Percentiles rank a stretch among this genome's conserved stretches.
Evolutionary conservation across 2,113 vertebrate species (phyloP).

Genomic region (Rattus rattus): DNA sequence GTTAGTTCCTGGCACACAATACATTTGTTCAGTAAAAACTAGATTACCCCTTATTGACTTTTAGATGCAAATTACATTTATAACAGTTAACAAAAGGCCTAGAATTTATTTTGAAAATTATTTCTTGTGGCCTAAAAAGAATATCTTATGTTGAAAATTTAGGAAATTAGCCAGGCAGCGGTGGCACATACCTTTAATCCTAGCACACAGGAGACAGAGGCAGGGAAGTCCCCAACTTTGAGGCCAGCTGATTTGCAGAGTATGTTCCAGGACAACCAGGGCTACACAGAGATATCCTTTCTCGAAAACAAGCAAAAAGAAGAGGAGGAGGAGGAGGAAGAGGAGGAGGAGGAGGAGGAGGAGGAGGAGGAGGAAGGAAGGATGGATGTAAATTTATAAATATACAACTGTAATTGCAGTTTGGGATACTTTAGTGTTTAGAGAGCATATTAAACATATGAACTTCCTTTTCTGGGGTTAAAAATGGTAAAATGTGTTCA

Average conservation of each 20-base stretch:
- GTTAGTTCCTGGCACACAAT: neutral
- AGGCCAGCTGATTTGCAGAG: neutral
- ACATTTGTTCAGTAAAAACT: constrained; percentile 11
- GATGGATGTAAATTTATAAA: neutral
- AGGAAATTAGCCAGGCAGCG: neutral
- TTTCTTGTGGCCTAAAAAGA: neutral
- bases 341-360: neutral
- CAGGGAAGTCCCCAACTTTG: neutral
- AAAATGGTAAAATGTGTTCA: neutral
- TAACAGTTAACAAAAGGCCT: constrained; percentile 8
- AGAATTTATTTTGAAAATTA: constrained; percentile 46
- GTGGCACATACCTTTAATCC: neutral
- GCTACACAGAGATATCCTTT: neutral
- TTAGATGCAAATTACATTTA: constrained; percentile 24
- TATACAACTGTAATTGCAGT: constrained; percentile 33
- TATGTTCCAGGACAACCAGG: neutral
- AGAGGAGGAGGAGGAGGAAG: no score
- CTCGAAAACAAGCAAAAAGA: neutral
- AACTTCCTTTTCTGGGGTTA: neutral
- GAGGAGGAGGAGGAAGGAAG: neutral
- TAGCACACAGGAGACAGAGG: neutral
- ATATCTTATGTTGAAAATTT: constrained; percentile 41
- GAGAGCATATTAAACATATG: neutral
- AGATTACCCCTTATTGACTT: constrained; percentile 5
- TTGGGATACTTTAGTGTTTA: neutral